Percentiles rank a stretch among this genome's conserved stretches.
phyloP scores from a whole-genome alignment of 2,113 vertebrate genomes.

The Hystrix cristata region DNA sequence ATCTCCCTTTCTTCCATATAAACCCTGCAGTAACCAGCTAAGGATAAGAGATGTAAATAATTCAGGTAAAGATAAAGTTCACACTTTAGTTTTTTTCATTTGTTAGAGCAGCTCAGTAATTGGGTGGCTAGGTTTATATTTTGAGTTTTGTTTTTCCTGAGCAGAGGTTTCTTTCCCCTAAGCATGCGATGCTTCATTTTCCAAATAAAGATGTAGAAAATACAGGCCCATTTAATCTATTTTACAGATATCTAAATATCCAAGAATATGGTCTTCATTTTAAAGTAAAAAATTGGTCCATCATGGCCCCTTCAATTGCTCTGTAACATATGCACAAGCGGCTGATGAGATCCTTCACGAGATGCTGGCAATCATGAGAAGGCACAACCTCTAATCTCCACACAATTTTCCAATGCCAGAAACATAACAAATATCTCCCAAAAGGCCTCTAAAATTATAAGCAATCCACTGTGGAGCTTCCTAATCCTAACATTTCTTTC shows the following conservation, averaged over 20 bases:
- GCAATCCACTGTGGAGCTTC: slow-evolving; percentile 37
- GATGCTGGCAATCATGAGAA: neutral
- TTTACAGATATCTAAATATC: neutral
- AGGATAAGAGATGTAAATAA: neutral
- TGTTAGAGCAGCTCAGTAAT: neutral
- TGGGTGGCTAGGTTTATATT: neutral
- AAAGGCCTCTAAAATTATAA: slow-evolving; percentile 60
- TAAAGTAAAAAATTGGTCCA: neutral
- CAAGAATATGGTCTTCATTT: neutral
- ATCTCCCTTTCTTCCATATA: neutral
- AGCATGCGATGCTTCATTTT: neutral
- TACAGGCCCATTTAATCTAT: neutral
- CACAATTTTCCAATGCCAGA: slow-evolving; percentile 7
- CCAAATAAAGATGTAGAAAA: slow-evolving; percentile 39
- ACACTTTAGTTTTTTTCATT: neutral
- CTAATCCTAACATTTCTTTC: slow-evolving; percentile 63
- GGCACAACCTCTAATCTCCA: slow-evolving; percentile 25
- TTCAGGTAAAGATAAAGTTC: neutral
- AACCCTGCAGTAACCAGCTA: neutral
- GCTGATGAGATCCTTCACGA: slow-evolving; percentile 21
- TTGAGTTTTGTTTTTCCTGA: neutral
- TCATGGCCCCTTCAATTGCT: neutral
- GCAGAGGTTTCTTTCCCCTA: neutral
- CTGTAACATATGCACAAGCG: neutral
- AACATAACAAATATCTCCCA: slow-evolving; percentile 6